Percentiles rank a stretch among this genome's conserved stretches.
Evolutionary conservation across 2,888 invertebrate species (phyloP).

Genomic region (Carterocephalus palaemon): DNA sequence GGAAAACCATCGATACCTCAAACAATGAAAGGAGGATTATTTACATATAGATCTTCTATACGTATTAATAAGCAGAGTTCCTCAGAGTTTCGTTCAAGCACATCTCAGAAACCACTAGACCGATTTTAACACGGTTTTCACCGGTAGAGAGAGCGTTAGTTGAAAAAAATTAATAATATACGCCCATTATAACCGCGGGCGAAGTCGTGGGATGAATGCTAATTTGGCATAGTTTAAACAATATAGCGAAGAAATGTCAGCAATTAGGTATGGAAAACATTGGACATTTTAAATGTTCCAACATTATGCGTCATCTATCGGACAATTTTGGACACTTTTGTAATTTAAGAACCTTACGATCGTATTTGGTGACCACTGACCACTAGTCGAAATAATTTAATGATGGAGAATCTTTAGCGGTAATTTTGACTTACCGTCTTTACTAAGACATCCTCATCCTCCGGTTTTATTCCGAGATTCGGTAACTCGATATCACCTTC

Average conservation of each 20-base stretch:
- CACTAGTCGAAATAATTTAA: neutral
- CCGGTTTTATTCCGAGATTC: constrained; percentile 83
- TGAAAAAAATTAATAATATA: neutral
- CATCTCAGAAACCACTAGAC: neutral
- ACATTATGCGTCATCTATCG: too few species aligned
- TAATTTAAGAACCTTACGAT: neutral
- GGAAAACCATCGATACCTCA: constrained; percentile 65
- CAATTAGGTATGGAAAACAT: too few species aligned
- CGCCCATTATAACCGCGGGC: neutral
- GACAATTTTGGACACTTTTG: neutral
- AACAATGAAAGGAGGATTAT: too few species aligned
- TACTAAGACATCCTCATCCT: constrained; percentile 61
- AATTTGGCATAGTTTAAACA: too few species aligned
- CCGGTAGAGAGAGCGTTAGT: neutral
- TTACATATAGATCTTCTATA: neutral
- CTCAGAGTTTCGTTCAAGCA: neutral
- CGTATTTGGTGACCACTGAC: neutral
- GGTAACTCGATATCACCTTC: constrained; percentile 86
- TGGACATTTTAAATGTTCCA: too few species aligned
- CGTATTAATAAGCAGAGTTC: too few species aligned
- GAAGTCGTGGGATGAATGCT: neutral
- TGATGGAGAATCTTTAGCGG: constrained; percentile 24
- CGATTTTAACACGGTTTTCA: neutral
- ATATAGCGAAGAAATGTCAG: too few species aligned
- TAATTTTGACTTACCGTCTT: constrained; percentile 38